Percentiles rank a stretch among this genome's conserved stretches.
Conservation (phyloP, 2,888 invertebrate genomes). For the Hecatera dysodea region DNA sequence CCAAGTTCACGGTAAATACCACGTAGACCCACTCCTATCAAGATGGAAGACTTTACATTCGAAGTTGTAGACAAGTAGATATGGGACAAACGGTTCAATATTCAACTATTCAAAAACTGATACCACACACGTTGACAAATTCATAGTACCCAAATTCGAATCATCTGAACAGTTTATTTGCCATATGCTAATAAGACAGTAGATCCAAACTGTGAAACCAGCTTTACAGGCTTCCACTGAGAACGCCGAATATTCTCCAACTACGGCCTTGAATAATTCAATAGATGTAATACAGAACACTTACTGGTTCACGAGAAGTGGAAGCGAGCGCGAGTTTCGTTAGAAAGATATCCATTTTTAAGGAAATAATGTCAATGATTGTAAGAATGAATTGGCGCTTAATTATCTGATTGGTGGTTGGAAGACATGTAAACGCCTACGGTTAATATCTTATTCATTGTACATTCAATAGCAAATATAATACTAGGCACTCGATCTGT, state of each 20-base stretch:
- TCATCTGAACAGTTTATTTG: constrained; percentile 12
- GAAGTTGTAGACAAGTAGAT: too few relatives aligned
- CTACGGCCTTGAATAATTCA: constrained; percentile 62
- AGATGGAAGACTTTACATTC: too few relatives aligned
- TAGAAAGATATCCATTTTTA: not conserved
- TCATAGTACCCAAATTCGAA: not conserved
- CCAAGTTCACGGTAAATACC: too few relatives aligned
- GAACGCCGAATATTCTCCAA: constrained; percentile 47
- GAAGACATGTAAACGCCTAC: too few relatives aligned
- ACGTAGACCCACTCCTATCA: too few relatives aligned
- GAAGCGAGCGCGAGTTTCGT: not conserved
- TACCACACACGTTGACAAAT: too few relatives aligned
- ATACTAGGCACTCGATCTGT: too few relatives aligned
- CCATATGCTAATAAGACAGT: constrained; percentile 49
- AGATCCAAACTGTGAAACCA: constrained; percentile 43
- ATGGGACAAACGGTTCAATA: too few relatives aligned
- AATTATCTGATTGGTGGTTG: too few relatives aligned
- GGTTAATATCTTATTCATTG: too few relatives aligned
- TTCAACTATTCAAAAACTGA: too few relatives aligned
- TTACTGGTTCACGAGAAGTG: not conserved
- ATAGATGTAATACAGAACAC: constrained; percentile 50
- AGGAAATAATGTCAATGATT: not conserved
- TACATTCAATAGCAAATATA: too few relatives aligned
- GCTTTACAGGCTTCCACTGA: constrained; percentile 51
- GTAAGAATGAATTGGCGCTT: not conserved